Base-by-base conservation (phyloP, 1,140 invertebrate species). In the Heliothis virescens region DNA sequence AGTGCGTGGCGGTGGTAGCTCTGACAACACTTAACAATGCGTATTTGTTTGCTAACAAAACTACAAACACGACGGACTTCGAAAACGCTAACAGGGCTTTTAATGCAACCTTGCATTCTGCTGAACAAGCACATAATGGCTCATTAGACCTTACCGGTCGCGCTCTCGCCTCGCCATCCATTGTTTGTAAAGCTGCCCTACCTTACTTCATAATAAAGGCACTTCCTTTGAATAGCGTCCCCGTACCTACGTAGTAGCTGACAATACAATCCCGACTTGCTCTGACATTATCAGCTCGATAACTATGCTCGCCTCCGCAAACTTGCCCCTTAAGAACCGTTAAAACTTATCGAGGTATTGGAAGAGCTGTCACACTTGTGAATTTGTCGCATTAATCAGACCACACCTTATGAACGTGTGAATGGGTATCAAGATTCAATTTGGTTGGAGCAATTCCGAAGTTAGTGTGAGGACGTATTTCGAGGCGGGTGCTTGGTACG, bases 91-190 rank as follows among this genome's bases (percentile, higher is more conserved):
- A 81, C 81, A 85, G 67, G 80, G 76, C 78, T 53, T 76, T 75
- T 84, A 85, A 85, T 85, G 80, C 82, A 83, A 81, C 71, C 76
- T 85, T 81, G 77, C 79, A 83, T 83, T 87, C 73, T 79, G 83
- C 73, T 81, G 80, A 86, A 72, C 75, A 74, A 71, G 72, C 79
- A 83, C 75, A 91, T 89, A 92, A 91, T 90, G 83, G 86, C 88
- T 91, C 88, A 90, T 90, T 91, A 92, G 85, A 81, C 87, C 88
- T 87, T 88, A 86, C 83, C 82, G 72, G 83, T 80, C 81, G 79
- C 74, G 84, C 83, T 86, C 85, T 80, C 81, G 85, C 76, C 83
- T 85, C 76, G 78, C 63, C 79, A 73, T 67, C 85, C 83, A 90
- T 92, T 91, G 89, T 92, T 92, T 91, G 85, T 86, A 84, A 87